Evolutionary conservation across 35 echinoderm and acorn worm species (phyloP).

Genomic region (Anneissia japonica): DNA sequence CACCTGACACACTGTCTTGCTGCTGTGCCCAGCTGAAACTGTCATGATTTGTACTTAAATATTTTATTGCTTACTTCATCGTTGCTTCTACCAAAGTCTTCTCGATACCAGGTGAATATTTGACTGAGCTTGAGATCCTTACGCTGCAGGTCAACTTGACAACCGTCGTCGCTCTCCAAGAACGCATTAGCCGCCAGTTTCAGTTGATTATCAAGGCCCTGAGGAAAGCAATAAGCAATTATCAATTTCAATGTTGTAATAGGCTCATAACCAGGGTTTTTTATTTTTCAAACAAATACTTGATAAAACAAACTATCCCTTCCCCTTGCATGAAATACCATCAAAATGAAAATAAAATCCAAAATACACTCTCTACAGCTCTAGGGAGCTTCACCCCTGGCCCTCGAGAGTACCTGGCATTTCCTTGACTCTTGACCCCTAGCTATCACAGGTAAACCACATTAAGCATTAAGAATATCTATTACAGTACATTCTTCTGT

Average conservation of each 20-base stretch:
- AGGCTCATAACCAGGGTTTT: background rate
- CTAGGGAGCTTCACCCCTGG: too few species aligned
- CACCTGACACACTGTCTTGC: background rate
- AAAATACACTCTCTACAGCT: too few species aligned
- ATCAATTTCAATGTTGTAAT: background rate
- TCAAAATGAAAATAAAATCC: too few species aligned
- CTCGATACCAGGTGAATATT: conserved; percentile 92
- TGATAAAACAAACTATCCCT: background rate
- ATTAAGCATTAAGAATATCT: too few species aligned
- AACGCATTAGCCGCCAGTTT: conserved; percentile 78
- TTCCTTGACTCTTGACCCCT: too few species aligned
- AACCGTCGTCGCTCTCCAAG: conserved; percentile 87
- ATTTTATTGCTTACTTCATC: conserved; percentile 33
- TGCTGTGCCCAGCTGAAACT: background rate
- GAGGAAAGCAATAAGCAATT: background rate
- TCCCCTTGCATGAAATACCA: background rate
- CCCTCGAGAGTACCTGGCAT: too few species aligned
- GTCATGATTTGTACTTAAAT: background rate
- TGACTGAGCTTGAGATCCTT: conserved; percentile 66
- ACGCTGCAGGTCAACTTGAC: conserved; percentile 37
- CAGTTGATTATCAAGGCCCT: conserved; percentile 75
- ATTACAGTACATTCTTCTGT: too few species aligned
- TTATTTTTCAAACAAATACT: background rate
- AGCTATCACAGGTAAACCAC: too few species aligned
- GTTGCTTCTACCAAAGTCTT: conserved; percentile 79